Base-by-base conservation (phyloP, 2,888 invertebrate genomes). In the Pterobdella sp. region DNA sequence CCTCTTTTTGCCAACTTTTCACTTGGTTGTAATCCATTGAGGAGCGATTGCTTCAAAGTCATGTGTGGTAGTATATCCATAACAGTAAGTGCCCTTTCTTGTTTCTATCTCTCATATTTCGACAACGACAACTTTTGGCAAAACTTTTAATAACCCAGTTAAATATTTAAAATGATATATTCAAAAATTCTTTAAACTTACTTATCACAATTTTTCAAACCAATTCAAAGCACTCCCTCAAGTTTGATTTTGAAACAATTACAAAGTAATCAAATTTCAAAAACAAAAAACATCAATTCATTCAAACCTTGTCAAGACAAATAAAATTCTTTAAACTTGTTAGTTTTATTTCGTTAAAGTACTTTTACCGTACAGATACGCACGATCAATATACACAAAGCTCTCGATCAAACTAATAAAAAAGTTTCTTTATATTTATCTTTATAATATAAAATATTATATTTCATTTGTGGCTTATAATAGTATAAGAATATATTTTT, bases 381-480 rank as follows among this genome's bases (percentile, higher is more conserved):
- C n/a, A 14, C 60, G 60, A 56, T 56, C 60, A 56, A 56, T 56
- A 56, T 56, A 56, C 60, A 56, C 60, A 56, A 26, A 42, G 42
- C 42, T 26, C n/a, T 56, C n/a, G 60, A 56, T 14, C 60, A 56
- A 56, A 56, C 60, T 56, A 26, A 26, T 56, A 26, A 26, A 4
- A 14, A 4, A 56, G 60, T n/a, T 56, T 56, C 60, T 56, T 26
- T 56, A 18, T n/a, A n/a, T n/a, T n/a, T n/a, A n/a, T n/a, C n/a
- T n/a, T n/a, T n/a, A n/a, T n/a, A n/a, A n/a, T n/a, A n/a, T n/a
- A n/a, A n/a, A n/a, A n/a, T n/a, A n/a, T n/a, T n/a, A n/a, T n/a
- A n/a, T n/a, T n/a, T n/a, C n/a, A n/a, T n/a, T n/a, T n/a, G n/a
- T n/a, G n/a, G n/a, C n/a, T n/a, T n/a, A n/a, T n/a, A n/a, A n/a